phyloP scores from a whole-genome alignment of 1,140 invertebrate genomes.

The Drosophila obscura region DNA sequence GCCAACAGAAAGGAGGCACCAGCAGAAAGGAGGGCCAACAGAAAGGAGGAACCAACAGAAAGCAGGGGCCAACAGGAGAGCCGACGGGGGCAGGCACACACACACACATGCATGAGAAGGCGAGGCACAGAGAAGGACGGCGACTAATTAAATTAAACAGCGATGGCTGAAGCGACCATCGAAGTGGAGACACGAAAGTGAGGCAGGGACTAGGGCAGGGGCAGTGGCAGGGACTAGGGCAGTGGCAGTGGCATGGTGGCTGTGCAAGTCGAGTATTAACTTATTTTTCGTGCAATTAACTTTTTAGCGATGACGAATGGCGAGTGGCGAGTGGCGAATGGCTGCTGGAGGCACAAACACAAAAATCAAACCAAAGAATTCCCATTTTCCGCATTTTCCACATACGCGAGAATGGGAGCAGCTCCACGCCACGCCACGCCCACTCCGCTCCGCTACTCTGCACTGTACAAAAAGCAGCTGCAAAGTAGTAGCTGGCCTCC shows the following conservation, averaged over 20 bases:
- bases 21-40: background rate
- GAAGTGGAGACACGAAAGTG: constrained; percentile 32
- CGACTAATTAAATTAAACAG: constrained; percentile 79
- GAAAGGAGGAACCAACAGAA: background rate
- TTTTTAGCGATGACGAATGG: constrained; percentile 68
- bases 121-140: constrained; percentile 37
- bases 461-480: no score
- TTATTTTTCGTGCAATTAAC: constrained; percentile 82
- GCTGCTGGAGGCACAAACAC: constrained; percentile 51
- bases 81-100: background rate
- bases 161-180: constrained; percentile 60
- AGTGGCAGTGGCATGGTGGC: no score
- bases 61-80: background rate
- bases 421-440: constrained; percentile 4
- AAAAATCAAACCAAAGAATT: constrained; percentile 82
- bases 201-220: constrained; percentile 26
- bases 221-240: background rate
- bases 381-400: constrained; percentile 62
- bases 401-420: constrained; percentile 28
- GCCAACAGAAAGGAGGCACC: background rate
- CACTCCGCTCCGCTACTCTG: background rate
- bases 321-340: background rate
- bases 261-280: constrained; percentile 62
- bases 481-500: no score
- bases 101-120: constrained; percentile 9